Percentiles rank a stretch among this genome's conserved stretches.
Evolutionary conservation across 2,113 vertebrate genomes (phyloP).

Genomic region (Solea senegalensis): DNA sequence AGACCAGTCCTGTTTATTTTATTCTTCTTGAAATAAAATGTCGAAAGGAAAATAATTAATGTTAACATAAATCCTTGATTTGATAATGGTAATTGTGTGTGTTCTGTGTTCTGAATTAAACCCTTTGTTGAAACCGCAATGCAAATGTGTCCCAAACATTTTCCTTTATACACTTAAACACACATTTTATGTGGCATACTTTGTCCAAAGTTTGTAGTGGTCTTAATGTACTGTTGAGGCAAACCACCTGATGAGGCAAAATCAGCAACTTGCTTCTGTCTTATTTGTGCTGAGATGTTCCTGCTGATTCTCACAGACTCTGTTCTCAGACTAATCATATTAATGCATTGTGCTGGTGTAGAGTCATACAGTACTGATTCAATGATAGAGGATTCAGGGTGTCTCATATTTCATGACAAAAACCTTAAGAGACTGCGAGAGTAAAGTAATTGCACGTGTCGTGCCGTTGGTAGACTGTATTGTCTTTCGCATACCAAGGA

Average conservation of each 20-base stretch:
- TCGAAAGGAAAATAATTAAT: not conserved
- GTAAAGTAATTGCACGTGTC: conserved; percentile 30
- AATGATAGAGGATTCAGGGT: conserved; percentile 23
- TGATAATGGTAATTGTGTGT: not conserved
- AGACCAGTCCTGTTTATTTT: not conserved
- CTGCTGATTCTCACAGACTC: conserved; percentile 44
- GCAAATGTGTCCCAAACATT: conserved; percentile 24
- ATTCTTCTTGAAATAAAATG: not conserved
- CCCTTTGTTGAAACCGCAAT: not conserved
- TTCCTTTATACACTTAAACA: conserved; percentile 28
- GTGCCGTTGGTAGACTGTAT: conserved; percentile 16
- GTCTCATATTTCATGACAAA: conserved; percentile 46
- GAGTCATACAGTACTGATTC: conserved; percentile 20
- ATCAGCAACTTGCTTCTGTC: conserved; percentile 31
- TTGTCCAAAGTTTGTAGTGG: conserved; percentile 53
- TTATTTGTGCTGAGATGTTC: conserved; percentile 43
- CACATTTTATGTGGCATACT: conserved; percentile 47
- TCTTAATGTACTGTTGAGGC: conserved; percentile 52
- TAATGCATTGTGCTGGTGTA: conserved; percentile 42
- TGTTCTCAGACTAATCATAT: conserved; percentile 54
- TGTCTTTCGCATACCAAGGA: conserved; percentile 34
- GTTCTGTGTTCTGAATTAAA: not conserved
- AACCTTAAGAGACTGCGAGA: conserved; percentile 22
- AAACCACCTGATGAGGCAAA: conserved; percentile 54
- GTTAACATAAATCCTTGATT: not conserved